Evolutionary conservation across 2,113 vertebrate species (phyloP), one percentile per base, ranked within the genome.

Genomic region (Oncorhynchus tshawytscha): DNA sequence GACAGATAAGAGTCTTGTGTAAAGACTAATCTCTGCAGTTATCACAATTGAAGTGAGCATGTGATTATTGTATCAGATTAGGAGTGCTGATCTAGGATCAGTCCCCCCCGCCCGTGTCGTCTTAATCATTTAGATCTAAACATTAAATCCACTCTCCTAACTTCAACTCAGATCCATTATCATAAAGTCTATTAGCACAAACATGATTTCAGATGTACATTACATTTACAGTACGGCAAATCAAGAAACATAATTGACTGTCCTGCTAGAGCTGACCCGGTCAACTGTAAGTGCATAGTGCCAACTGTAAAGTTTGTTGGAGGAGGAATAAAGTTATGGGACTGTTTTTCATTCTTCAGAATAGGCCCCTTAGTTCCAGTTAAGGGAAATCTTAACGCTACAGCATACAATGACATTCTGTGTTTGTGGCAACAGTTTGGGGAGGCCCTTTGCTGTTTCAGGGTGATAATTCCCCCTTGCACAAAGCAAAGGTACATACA

Each of bases 1-100:
- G 66, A 31, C 22, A 39, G 66, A 67, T 67, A 67, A 34, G 15
- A 15, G 24, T 67, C 4, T 67, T 31, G 18, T 34, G 27, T 15
- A 67, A 67, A 67, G 66, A 67, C 29, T 18, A 34, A 67, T 67
- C 66, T 67, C 25, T 67, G 29, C 27, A 29, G 66, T 67, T 20
- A 67, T 34, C 66, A 67, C 24, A 31, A 66, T 27, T 3, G 27
- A 11, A 27, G 27, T 27, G 22, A 13, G 24, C 20, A 29, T 29
- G 27, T 66, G 24, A 66, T 29, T n/a, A 66, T 13, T 27, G 27
- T 54, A 27, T 27, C 20, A 18, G 25, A 67, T 13, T 31, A 29
- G 64, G 27, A 7, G 3, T 6, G 27, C 16, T 31, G 15, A 20
- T 31, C 18, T 24, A n/a, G 12, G n/a, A 60, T 62, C 57, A 60